Evolutionary conservation across 2,797 vertebrate genomes (phyloP).

Genomic region (Falco peregrinus): DNA sequence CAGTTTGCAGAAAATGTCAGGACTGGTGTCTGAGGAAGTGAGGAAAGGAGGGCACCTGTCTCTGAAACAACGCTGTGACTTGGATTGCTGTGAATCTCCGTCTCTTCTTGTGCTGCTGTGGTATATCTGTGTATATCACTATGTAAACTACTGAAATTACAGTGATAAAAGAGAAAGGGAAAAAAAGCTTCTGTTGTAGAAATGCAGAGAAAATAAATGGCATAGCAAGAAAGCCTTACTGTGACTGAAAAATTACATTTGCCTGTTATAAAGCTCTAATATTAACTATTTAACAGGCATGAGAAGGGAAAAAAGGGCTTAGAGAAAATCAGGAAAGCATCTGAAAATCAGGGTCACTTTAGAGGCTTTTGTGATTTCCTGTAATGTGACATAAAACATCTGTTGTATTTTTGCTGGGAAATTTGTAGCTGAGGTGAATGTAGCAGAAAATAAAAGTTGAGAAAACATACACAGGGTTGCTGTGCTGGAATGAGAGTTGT

Average conservation of each 20-base stretch:
- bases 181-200: neutral
- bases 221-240: neutral
- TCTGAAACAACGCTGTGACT: neutral
- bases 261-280: neutral
- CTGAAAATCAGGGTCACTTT: neutral
- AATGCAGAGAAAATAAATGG: neutral
- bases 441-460: conserved; percentile 19
- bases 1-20: neutral
- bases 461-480: neutral
- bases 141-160: neutral
- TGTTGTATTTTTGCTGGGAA: conserved; percentile 3
- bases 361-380: neutral
- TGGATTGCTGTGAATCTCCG: neutral
- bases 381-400: neutral
- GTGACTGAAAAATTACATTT: neutral
- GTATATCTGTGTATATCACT: neutral
- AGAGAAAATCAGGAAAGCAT: neutral
- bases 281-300: neutral
- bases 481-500: neutral
- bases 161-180: neutral
- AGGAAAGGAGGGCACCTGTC: neutral
- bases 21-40: neutral
- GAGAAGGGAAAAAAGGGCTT: neutral
- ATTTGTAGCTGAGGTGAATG: neutral
- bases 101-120: neutral